Evolutionary conservation across 1,140 invertebrate species (phyloP), one percentile per base, ranked within the genome.

Genomic region (Atta cephalotes): DNA sequence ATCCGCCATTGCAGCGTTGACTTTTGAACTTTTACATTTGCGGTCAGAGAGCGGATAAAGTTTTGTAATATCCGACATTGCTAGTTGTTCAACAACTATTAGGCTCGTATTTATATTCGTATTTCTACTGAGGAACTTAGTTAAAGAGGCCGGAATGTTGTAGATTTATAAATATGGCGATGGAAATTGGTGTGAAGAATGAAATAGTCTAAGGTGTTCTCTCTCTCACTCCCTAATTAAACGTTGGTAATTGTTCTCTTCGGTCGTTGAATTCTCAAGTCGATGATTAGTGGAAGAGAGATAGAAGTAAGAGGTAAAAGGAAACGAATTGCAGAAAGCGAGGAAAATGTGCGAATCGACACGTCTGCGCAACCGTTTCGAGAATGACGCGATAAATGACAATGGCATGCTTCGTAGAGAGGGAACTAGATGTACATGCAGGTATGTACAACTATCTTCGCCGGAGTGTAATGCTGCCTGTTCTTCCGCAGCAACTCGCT

Each of bases 11-110:
- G 78, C 78, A 39, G n/a, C 70, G 80, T 84, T 84, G 80, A 84
- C 80, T 84, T 76, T 76, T 84, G 70, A 84, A 84, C 80, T 84
- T 84, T 76, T 84, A 71, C 80, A 82, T 82, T 60, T 74, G 80
- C 70, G 56, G 80, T 62, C 58, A 39, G 80, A 18, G 70, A 62
- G 70, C 45, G 58, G 58, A 84, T 84, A 74, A 84, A 84, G 80
- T 84, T 84, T 82, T 51, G 80, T 49, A 76, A 84, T 84, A 84
- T 76, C 70, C 56, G 60, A 51, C 80, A 62, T 62, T 58, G 58
- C 70, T 49, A 45, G 31, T 76, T 63, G 70, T 49, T 62, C 39
- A 58, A 76, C 80, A 84, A 76, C 70, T 74, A 74, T 84, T 63
- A 62, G 70, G 9, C 25, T 21, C 39, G 66, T 45, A 45, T 78